These are phyloP conservation scores for Cyclophora punctaria DNA, from an alignment of 2,888 invertebrate species.

Conservation along the genomic window DNA sequence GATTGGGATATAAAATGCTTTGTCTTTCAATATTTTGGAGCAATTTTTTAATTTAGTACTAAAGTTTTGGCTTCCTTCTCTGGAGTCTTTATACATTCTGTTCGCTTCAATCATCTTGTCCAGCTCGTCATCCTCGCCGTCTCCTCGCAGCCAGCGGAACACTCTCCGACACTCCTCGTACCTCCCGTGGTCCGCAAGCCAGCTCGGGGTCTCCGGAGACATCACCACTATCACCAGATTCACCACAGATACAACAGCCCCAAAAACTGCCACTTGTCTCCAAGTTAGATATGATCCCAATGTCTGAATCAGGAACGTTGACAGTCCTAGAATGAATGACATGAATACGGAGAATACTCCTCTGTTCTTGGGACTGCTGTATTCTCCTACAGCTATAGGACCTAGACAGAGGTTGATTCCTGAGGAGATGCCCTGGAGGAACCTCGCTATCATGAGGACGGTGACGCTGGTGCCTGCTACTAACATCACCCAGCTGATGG, in stretches of 20 bases:
- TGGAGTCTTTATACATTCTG: constrained; percentile 23
- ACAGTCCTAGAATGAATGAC: constrained; percentile 70
- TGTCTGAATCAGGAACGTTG: constrained; percentile 73
- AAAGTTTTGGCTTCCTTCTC: constrained; percentile 18
- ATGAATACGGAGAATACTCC: constrained; percentile 74
- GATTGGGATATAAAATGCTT: constrained; percentile 47
- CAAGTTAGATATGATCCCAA: constrained; percentile 74
- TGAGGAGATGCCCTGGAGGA: constrained; percentile 52
- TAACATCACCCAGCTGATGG: constrained; percentile 70
- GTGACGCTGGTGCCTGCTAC: constrained; percentile 36
- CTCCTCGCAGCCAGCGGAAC: constrained; percentile 72
- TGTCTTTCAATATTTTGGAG: constrained; percentile 27
- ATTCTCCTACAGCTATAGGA: constrained; percentile 68
- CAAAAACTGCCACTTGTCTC: constrained; percentile 39
- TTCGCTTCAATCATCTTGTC: constrained; percentile 23
- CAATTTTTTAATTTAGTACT: constrained; percentile 21
- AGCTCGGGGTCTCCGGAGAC: constrained; percentile 77
- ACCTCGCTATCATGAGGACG: constrained; percentile 35
- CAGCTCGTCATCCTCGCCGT: constrained; percentile 41
- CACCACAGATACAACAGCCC: constrained; percentile 52
- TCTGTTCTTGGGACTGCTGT: constrained; percentile 70
- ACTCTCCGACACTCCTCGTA: constrained; percentile 65
- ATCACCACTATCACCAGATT: constrained; percentile 47
- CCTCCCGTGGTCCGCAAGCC: constrained; percentile 73
- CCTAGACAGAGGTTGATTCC: constrained; percentile 62